Base-by-base conservation (phyloP, 2,888 invertebrate species). In the Eristalis tenax region DNA sequence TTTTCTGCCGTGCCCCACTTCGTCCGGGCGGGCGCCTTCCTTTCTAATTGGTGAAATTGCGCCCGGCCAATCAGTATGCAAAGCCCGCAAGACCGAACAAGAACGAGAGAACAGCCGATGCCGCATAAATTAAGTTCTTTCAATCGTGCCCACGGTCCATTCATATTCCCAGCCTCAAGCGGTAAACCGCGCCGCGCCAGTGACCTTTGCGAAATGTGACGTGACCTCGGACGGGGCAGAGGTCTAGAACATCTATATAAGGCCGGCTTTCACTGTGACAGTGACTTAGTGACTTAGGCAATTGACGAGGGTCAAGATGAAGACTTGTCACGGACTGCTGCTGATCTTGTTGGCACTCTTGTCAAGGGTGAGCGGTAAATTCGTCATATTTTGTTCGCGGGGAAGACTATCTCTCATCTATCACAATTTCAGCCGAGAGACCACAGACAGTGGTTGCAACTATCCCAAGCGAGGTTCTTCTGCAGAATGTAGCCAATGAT, bases 21-120 rank as follows among this genome's bases (percentile, higher is more conserved):
- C 23, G 13, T 26, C 26, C 59, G 23, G 26, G 57, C 59, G 23
- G 59, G 63, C 71, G 57, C 63, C 79, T 75, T 66, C 75, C 77
- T 66, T 82, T 71, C 77, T 86, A 74, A 87, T 83, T 83, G 59
- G 86, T 83, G 83, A 86, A 78, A 86, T 87, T 86, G 32, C 69
- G 64, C 32, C 50, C 32, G 56, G 40, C 40, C 74, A 74, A 83
- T 83, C 75, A 79, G 63, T 83, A 83, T 76, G 78, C 78, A 79
- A 76, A 83, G 63, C 43, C 40, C 22, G 43, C 22, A 64, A 40
- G 77, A 81, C 40, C 38, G 76, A 64, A 59, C 26, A 23, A 28
- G 26, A 59, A n/a, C 15, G 15, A 56, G 15, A 22, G 15, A 56
- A 56, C n/a, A 56, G 1, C n/a, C 74, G 65, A 71, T 50, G 32